These are phyloP conservation scores for Apodemia hepburni DNA, from an alignment of 2,888 invertebrate species.

Conservation along the genomic window DNA sequence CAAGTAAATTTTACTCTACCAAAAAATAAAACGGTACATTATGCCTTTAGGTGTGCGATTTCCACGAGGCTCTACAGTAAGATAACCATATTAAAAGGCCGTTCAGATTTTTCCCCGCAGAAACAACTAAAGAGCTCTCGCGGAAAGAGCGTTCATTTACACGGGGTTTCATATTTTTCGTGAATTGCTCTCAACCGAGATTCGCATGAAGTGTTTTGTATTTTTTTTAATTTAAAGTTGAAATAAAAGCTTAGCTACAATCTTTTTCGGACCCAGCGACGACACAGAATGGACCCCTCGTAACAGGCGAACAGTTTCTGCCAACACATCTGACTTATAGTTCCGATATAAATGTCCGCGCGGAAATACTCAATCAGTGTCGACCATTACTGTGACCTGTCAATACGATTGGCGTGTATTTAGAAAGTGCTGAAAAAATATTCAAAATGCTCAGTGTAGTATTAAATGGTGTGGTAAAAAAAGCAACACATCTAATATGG, in stretches of 20 bases:
- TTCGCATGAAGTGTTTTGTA: constrained; percentile 22
- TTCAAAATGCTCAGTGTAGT: too few species aligned
- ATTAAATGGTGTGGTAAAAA: too few species aligned
- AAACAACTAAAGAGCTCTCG: constrained; percentile 32
- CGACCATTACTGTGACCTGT: too few species aligned
- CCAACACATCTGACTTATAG: too few species aligned
- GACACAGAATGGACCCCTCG: too few species aligned
- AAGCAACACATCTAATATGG: too few species aligned
- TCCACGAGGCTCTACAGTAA: constrained; percentile 13
- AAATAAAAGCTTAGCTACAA: constrained; percentile 5
- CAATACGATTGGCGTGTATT: too few species aligned
- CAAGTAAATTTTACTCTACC: background rate
- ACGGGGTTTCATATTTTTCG: constrained; percentile 32
- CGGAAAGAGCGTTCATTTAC: constrained; percentile 34
- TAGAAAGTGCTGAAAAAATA: too few species aligned
- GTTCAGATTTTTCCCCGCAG: constrained; percentile 32
- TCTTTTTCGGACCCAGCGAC: constrained; percentile 1
- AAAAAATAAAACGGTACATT: constrained; percentile 10
- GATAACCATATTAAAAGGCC: constrained; percentile 34
- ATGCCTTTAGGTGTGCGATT: constrained; percentile 6
- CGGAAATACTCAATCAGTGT: too few species aligned
- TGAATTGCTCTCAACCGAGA: constrained; percentile 28
- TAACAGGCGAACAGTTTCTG: too few species aligned
- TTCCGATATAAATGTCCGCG: too few species aligned
- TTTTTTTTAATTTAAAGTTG: constrained; percentile 18